A percentile compares a stretch with the other conserved stretches of the same genome.
These are phyloP conservation scores for Leptopilina clavipes DNA, from an alignment of 1,140 invertebrate species.

Conservation along the genomic window DNA sequence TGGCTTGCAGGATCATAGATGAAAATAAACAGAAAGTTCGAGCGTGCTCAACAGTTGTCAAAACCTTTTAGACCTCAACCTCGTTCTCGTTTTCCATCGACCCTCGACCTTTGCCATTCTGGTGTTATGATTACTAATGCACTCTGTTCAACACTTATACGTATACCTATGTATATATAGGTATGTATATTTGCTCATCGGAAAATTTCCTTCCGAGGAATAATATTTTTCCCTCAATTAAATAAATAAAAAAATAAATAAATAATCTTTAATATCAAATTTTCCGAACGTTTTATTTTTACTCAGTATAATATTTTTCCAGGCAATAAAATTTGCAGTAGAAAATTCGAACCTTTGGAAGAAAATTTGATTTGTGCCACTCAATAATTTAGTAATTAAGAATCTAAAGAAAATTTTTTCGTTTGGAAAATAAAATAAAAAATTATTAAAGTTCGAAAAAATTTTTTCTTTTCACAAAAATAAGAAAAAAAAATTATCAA, in stretches of 20 bases:
- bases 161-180: too few relatives aligned
- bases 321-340: too few relatives aligned
- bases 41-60: constrained; percentile 56
- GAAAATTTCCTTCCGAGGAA: neutral
- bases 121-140: constrained; percentile 60
- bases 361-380: too few relatives aligned
- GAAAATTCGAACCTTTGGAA: too few relatives aligned
- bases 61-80: constrained; percentile 51
- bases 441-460: too few relatives aligned
- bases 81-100: constrained; percentile 46
- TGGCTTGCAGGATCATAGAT: neutral
- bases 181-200: constrained; percentile 1
- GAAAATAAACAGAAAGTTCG: constrained; percentile 43
- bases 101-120: constrained; percentile 34
- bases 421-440: too few relatives aligned
- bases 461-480: too few relatives aligned
- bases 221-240: neutral
- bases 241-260: neutral
- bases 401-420: too few relatives aligned
- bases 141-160: constrained; percentile 42
- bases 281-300: neutral
- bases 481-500: too few relatives aligned
- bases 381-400: too few relatives aligned
- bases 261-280: neutral
- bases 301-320: too few relatives aligned